Evolutionary conservation across 2,888 invertebrate species (phyloP).

Genomic region (Lathronympha strigana): DNA sequence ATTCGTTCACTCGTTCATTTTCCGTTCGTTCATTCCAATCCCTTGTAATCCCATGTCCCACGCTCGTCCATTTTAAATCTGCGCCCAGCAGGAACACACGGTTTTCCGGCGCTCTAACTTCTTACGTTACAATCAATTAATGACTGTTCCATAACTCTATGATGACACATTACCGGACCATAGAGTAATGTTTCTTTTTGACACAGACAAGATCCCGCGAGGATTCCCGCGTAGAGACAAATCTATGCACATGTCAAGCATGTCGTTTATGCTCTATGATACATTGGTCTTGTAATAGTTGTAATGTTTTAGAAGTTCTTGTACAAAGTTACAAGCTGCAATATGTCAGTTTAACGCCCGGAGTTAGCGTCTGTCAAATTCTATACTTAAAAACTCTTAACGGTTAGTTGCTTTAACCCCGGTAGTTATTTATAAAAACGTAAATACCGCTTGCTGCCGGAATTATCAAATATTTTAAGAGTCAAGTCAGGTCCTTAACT

Average conservation of each 20-base stretch:
- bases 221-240: slow-evolving; percentile 30
- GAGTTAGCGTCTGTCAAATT: not conserved
- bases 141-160: not conserved
- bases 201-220: slow-evolving; percentile 24
- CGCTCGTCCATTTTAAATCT: no score
- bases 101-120: no score
- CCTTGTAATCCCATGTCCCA: no score
- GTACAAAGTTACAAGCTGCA: slow-evolving; percentile 8
- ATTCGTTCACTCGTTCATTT: no score
- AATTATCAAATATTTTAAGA: not conserved
- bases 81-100: no score
- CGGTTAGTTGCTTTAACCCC: no score
- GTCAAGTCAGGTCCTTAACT: no score
- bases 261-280: slow-evolving; percentile 15
- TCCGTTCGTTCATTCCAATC: no score
- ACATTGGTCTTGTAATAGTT: slow-evolving; percentile 11
- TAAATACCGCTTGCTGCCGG: no score
- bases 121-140: not conserved
- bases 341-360: not conserved
- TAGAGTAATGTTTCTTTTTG: slow-evolving; percentile 20
- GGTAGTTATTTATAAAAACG: no score
- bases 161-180: not conserved
- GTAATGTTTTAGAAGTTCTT: slow-evolving; percentile 6
- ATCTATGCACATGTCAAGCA: slow-evolving; percentile 25
- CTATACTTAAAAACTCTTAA: no score